Evolutionary conservation across 2,797 vertebrate genomes (phyloP).

Genomic region (Diplodus puntazzo): DNA sequence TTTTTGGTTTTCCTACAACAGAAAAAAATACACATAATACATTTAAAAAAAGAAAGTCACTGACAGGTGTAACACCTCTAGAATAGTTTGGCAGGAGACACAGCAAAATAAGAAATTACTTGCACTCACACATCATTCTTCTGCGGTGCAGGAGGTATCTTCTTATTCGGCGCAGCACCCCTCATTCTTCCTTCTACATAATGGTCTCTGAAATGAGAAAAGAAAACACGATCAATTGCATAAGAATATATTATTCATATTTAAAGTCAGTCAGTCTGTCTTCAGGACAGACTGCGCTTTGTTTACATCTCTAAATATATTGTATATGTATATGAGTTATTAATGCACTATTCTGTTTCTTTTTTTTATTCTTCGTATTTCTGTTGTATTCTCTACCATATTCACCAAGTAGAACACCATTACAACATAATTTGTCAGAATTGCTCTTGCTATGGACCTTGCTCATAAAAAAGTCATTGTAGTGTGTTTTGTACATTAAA

Average conservation of each 20-base stretch:
- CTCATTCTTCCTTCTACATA: slow-evolving; percentile 99
- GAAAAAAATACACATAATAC: not conserved
- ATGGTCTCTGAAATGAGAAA: slow-evolving; percentile 89
- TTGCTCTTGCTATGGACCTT: no score
- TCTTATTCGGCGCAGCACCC: slow-evolving; percentile 98
- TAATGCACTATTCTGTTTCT: not conserved
- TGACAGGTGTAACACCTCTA: not conserved
- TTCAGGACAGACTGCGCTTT: not conserved
- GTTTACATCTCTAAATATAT: not conserved
- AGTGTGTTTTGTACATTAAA: not conserved
- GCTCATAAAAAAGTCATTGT: no score
- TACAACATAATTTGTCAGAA: no score
- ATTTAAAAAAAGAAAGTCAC: not conserved
- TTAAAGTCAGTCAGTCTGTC: not conserved
- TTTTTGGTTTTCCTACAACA: slow-evolving; percentile 95
- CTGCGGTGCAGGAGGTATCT: slow-evolving; percentile 94
- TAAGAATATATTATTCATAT: not conserved
- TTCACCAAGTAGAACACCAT: not conserved
- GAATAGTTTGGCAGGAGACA: not conserved
- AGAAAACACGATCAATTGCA: not conserved
- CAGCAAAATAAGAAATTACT: not conserved
- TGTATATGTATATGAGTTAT: not conserved
- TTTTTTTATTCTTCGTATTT: no score
- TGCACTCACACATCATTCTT: slow-evolving; percentile 96
- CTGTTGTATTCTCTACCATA: no score